phyloP scores from a whole-genome alignment of 2,113 vertebrate genomes.

The Conger conger region DNA sequence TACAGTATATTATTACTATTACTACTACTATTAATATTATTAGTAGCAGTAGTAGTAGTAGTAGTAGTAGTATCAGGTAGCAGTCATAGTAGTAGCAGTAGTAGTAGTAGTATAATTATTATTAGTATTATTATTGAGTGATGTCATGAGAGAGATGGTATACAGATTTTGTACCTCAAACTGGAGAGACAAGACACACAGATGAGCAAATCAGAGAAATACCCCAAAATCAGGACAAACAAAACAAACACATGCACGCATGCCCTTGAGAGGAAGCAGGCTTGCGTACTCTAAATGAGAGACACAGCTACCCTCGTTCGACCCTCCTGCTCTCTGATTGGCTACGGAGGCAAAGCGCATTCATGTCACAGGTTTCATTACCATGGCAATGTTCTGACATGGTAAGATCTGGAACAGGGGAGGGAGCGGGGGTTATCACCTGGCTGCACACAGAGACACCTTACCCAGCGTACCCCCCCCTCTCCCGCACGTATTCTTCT shows the following conservation, averaged over 20 bases:
- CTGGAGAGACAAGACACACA: no score
- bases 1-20: not conserved
- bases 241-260: not conserved
- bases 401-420: not conserved
- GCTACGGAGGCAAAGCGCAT: not conserved
- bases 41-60: not conserved
- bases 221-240: no score
- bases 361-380: not conserved
- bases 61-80: not conserved
- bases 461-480: not conserved
- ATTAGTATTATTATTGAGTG: no score
- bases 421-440: not conserved
- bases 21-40: not conserved
- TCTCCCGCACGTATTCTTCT: not conserved
- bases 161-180: no score
- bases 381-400: no score
- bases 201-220: no score
- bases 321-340: not conserved
- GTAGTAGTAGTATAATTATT: no score
- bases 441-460: no score
- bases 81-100: not conserved
- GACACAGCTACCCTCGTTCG: not conserved
- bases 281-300: no score
- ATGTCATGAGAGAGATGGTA: no score
- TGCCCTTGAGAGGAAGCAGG: no score